A percentile compares a stretch with the other conserved stretches of the same genome.
phyloP scores from a whole-genome alignment of 2,797 vertebrate genomes.

The Pempheris klunzingeri region DNA sequence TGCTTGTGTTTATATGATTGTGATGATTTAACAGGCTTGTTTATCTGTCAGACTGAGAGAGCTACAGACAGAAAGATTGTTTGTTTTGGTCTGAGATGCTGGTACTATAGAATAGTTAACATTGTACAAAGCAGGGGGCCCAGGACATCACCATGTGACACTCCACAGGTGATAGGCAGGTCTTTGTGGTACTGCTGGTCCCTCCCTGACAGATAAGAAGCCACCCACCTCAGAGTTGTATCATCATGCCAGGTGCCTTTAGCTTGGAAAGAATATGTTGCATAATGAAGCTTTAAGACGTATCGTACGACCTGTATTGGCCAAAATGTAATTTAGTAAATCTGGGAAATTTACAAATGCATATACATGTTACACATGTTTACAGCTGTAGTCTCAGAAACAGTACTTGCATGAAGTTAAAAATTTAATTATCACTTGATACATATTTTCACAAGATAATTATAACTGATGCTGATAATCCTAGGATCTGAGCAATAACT shows the following conservation, averaged over 20 bases:
- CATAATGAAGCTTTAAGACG: not conserved
- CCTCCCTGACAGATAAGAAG: not conserved
- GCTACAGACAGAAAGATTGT: no score
- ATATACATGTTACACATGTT: not conserved
- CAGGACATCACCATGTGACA: not conserved
- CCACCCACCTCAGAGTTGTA: not conserved
- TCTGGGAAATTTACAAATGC: not conserved
- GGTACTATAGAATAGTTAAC: no score
- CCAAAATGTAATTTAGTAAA: not conserved
- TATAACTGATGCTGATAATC: constrained; percentile 23
- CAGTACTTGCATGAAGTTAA: not conserved
- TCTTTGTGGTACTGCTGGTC: not conserved
- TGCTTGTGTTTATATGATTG: no score
- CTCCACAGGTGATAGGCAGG: not conserved
- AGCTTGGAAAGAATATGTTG: not conserved
- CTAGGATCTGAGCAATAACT: not conserved
- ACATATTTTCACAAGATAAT: constrained; percentile 6
- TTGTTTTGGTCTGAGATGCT: no score
- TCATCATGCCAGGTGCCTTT: not conserved
- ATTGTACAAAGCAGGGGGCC: not conserved
- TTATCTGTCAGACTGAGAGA: no score
- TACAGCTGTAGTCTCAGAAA: not conserved
- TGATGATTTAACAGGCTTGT: no score
- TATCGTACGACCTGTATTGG: not conserved
- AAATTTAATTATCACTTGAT: not conserved